A percentile compares a stretch with the other conserved stretches of the same genome.
Evolutionary conservation across 2,113 vertebrate species (phyloP).

Genomic region (Sardina pilchardus): DNA sequence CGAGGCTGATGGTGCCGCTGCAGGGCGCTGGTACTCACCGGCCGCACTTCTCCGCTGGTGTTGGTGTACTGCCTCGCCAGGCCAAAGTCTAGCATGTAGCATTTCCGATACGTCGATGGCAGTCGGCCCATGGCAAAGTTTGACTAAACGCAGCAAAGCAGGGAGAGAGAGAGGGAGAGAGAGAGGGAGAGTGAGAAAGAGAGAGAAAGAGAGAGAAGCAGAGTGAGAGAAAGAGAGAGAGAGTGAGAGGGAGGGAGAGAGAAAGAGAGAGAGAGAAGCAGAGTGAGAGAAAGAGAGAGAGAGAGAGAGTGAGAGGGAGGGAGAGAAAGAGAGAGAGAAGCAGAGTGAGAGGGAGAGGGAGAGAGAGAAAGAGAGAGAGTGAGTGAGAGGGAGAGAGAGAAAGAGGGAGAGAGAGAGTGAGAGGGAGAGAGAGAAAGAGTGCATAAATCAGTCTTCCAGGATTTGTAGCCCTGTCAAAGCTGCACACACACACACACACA

Average conservation of each 20-base stretch:
- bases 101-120: conserved; percentile 95
- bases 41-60: conserved; percentile 93
- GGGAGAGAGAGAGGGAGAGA: neutral
- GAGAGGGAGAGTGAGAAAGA: neutral
- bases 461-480: neutral
- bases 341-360: neutral
- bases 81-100: conserved; percentile 98
- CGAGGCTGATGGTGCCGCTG: neutral
- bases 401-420: neutral
- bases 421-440: conserved; percentile 4
- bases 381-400: conserved; percentile 1
- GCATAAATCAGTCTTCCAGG: neutral
- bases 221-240: conserved; percentile 1
- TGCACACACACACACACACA: neutral
- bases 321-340: no score
- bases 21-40: conserved; percentile 75
- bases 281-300: neutral
- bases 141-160: conserved; percentile 72
- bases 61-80: conserved; percentile 97
- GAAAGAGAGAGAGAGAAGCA: neutral
- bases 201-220: neutral
- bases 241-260: neutral
- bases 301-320: no score
- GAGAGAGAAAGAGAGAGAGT: neutral
- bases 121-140: conserved; percentile 98